A percentile compares a stretch with the other conserved stretches of the same genome.
Conservation (phyloP, 2,888 invertebrate species). For the Epistrophella euchroma region DNA sequence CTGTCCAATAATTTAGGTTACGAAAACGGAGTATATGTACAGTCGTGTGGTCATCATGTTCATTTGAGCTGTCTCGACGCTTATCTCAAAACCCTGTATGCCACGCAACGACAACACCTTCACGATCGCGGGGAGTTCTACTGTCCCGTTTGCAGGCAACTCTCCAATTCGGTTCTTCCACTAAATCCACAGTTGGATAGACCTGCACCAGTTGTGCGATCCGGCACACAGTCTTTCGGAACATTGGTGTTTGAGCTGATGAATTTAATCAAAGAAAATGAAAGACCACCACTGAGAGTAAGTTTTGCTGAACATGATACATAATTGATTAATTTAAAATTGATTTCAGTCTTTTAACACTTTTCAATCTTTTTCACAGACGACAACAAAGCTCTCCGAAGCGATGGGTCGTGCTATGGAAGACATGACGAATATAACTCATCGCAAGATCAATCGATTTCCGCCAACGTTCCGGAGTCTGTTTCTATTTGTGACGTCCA, state of each 20-base stretch:
- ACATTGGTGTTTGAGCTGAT: slow-evolving; percentile 84
- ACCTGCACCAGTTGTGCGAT: slow-evolving; percentile 87
- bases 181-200: slow-evolving; percentile 89
- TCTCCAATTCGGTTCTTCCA: slow-evolving; percentile 95
- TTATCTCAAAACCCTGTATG: slow-evolving; percentile 93
- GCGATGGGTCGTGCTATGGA: slow-evolving; percentile 97
- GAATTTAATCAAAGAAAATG: slow-evolving; percentile 88
- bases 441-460: slow-evolving; percentile 89
- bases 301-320: slow-evolving; percentile 3
- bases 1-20: slow-evolving; percentile 92
- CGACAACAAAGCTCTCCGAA: slow-evolving; percentile 90
- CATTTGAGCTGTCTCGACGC: slow-evolving; percentile 97
- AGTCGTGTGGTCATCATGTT: slow-evolving; percentile 98
- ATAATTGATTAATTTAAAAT: slow-evolving; percentile 25
- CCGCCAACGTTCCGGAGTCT: slow-evolving; percentile 89
- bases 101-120: slow-evolving; percentile 90
- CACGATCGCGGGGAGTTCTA: slow-evolving; percentile 94
- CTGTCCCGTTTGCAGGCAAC: slow-evolving; percentile 97
- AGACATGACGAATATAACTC: slow-evolving; percentile 95
- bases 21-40: slow-evolving; percentile 96
- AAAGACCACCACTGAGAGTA: slow-evolving; percentile 86
- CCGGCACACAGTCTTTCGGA: slow-evolving; percentile 84
- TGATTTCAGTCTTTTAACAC: slow-evolving; percentile 42
- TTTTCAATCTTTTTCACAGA: slow-evolving; percentile 83
- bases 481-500: slow-evolving; percentile 94